Conservation (phyloP, 2,888 invertebrate genomes). For the Scaptomyza cyrtandrae region DNA sequence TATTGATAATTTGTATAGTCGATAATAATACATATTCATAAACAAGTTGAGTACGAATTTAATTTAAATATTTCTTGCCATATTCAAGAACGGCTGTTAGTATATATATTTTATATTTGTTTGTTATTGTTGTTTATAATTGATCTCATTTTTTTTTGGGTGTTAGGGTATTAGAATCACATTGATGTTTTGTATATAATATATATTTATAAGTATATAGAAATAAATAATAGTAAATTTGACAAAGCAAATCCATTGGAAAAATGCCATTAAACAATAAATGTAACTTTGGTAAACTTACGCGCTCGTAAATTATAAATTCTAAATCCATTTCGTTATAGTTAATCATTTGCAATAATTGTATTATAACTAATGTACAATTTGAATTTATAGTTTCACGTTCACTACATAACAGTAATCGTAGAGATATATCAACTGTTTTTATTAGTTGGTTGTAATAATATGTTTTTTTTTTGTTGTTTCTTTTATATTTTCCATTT, state of each 20-base stretch:
- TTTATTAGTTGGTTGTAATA: constrained; percentile 20
- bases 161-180: constrained; percentile 70
- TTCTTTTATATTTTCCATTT: background rate
- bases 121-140: constrained; percentile 48
- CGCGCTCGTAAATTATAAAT: constrained; percentile 65
- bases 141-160: constrained; percentile 47
- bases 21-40: constrained; percentile 73
- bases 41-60: constrained; percentile 68
- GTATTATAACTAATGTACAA: constrained; percentile 51
- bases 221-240: constrained; percentile 65
- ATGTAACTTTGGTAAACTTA: constrained; percentile 77
- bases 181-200: constrained; percentile 61
- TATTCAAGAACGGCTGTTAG: constrained; percentile 54
- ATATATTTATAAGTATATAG: constrained; percentile 24
- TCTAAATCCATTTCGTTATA: constrained; percentile 60
- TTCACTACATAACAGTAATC: constrained; percentile 70
- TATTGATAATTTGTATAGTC: constrained; percentile 58
- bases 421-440: constrained; percentile 32
- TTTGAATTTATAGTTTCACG: constrained; percentile 9
- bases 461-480: background rate
- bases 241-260: constrained; percentile 49
- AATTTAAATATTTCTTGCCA: constrained; percentile 44
- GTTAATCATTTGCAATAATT: background rate
- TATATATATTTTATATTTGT: constrained; percentile 41
- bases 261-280: constrained; percentile 72